Conservation (phyloP, 2,888 invertebrate species). For the Isotomurus palustris region DNA sequence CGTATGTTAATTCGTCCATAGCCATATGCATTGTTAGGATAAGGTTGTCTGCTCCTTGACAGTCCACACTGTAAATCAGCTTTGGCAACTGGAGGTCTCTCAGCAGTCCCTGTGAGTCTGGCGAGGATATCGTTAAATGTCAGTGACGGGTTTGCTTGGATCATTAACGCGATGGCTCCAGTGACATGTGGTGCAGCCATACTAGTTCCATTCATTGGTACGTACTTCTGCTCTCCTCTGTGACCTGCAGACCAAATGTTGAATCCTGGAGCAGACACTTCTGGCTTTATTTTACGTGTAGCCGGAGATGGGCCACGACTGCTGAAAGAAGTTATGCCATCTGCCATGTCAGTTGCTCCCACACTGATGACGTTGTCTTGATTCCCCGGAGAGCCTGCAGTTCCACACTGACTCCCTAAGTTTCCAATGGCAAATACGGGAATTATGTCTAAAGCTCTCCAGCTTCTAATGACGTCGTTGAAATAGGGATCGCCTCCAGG, state of each 20-base stretch:
- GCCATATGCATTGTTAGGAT: slow-evolving; percentile 1
- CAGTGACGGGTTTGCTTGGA: background rate
- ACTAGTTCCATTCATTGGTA: background rate
- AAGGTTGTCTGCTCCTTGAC: background rate
- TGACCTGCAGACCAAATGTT: background rate
- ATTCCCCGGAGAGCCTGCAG: slow-evolving; percentile 2
- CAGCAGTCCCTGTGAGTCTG: background rate
- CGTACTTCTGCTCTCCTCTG: background rate
- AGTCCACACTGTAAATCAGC: background rate
- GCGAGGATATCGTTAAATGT: background rate
- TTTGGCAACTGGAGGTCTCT: background rate
- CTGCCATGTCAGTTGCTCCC: background rate
- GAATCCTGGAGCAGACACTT: background rate
- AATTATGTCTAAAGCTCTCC: background rate
- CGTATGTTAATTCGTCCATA: background rate
- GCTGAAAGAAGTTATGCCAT: background rate
- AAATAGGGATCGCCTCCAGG: background rate
- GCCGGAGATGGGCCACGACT: background rate
- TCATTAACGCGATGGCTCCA: background rate
- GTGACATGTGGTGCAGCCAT: slow-evolving; percentile 2
- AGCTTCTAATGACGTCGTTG: background rate
- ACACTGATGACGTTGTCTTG: background rate
- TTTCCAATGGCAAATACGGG: slow-evolving; percentile 1
- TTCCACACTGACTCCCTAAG: background rate
- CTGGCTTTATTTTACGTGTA: background rate